Evolutionary conservation across 2,113 vertebrate species (phyloP).

Genomic region (Spermophilus dauricus): DNA sequence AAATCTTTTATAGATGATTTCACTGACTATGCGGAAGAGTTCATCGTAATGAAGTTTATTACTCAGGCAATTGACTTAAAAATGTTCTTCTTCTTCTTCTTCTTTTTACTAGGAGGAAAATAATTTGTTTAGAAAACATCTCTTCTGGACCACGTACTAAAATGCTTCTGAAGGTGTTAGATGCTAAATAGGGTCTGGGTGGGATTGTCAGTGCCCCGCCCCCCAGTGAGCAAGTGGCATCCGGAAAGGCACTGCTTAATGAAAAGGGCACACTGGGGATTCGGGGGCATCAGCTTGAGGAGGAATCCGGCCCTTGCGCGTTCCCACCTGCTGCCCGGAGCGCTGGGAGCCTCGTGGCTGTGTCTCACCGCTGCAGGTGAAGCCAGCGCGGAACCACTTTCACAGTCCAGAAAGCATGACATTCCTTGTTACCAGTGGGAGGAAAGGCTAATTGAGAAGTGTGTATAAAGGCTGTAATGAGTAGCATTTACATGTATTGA

Average conservation of each 20-base stretch:
- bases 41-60: neutral
- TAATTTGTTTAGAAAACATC: neutral
- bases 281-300: slow-evolving; percentile 81
- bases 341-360: slow-evolving; percentile 60
- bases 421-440: slow-evolving; percentile 92
- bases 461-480: slow-evolving; percentile 93
- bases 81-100: neutral
- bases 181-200: slow-evolving; percentile 19
- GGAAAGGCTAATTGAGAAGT: slow-evolving; percentile 95
- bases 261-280: slow-evolving; percentile 83
- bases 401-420: slow-evolving; percentile 95
- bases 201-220: neutral
- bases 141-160: neutral
- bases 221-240: slow-evolving; percentile 76
- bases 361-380: slow-evolving; percentile 87
- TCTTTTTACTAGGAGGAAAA: slow-evolving; percentile 9
- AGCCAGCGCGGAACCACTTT: slow-evolving; percentile 90
- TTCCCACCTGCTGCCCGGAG: slow-evolving; percentile 90
- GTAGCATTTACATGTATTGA: slow-evolving; percentile 96
- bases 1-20: neutral
- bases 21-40: neutral
- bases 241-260: slow-evolving; percentile 82
- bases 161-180: neutral
- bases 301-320: slow-evolving; percentile 81
- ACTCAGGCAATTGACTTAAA: neutral